These are phyloP conservation scores for Pachliopta kotzebuea DNA, from an alignment of 2,888 invertebrate species.

Conservation along the genomic window DNA sequence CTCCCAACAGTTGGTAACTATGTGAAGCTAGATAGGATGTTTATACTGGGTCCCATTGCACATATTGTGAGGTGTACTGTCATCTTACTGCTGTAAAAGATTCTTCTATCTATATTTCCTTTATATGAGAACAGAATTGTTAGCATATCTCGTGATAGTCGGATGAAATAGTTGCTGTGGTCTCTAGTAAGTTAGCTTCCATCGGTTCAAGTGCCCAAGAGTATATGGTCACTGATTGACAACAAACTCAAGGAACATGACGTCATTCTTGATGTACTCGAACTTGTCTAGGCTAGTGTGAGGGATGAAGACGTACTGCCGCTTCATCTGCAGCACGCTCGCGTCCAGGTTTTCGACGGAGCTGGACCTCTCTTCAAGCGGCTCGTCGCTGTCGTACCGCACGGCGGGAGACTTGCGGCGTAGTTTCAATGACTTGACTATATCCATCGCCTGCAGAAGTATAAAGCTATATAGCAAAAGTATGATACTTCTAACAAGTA, in stretches of 20 bases:
- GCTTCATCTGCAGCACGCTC: slow-evolving; percentile 59
- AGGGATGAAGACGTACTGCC: slow-evolving; percentile 84
- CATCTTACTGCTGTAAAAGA: no score
- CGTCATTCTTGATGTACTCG: slow-evolving; percentile 80
- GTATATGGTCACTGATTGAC: slow-evolving; percentile 48
- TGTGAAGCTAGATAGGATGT: no score
- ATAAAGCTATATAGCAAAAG: not conserved
- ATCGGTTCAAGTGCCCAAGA: no score
- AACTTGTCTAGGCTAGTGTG: slow-evolving; percentile 82
- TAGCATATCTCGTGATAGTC: no score
- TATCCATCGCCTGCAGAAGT: slow-evolving; percentile 79
- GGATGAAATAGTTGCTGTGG: no score
- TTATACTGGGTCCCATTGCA: no score
- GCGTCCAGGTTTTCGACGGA: slow-evolving; percentile 60
- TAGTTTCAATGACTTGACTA: slow-evolving; percentile 80
- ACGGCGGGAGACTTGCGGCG: slow-evolving; percentile 66
- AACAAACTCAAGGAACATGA: slow-evolving; percentile 81
- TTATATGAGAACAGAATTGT: no score
- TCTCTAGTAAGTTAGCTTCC: no score
- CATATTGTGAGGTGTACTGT: no score
- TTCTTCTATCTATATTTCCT: no score
- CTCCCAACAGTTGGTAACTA: no score
- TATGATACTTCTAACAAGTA: no score
- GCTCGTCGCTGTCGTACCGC: slow-evolving; percentile 61
- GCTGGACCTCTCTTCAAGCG: slow-evolving; percentile 47